These are phyloP conservation scores for Lepidostoma basale DNA, from an alignment of 1,140 invertebrate genomes.

Conservation along the genomic window DNA sequence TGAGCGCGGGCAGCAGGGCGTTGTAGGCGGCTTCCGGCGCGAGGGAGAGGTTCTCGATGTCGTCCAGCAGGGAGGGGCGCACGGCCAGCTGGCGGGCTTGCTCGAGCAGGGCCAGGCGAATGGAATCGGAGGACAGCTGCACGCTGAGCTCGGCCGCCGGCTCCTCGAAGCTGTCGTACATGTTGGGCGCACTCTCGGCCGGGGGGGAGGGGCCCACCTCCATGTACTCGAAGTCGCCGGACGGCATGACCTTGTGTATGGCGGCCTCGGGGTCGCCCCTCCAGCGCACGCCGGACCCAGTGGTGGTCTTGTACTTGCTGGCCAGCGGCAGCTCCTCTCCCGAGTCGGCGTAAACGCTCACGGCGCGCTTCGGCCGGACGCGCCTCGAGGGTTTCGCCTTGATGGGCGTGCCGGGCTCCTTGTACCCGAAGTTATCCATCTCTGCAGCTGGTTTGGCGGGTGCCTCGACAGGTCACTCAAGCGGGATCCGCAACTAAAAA, in stretches of 20 bases:
- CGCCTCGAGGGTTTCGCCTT: conserved; percentile 49
- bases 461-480: not conserved
- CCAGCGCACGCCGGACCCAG: conserved; percentile 55
- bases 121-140: conserved; percentile 74
- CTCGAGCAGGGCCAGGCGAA: conserved; percentile 72
- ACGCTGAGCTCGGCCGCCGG: conserved; percentile 72
- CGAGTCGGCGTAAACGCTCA: conserved; percentile 50
- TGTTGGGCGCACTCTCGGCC: conserved; percentile 73
- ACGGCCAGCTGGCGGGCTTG: conserved; percentile 72
- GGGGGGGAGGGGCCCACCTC: conserved; percentile 75
- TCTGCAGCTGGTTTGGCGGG: not conserved
- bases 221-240: conserved; percentile 72
- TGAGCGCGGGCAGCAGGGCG: conserved; percentile 62
- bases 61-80: conserved; percentile 69
- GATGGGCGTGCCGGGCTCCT: conserved; percentile 48
- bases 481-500: conserved; percentile 30
- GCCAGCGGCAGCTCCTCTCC: conserved; percentile 51
- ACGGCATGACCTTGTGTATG: conserved; percentile 68
- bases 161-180: conserved; percentile 77
- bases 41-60: conserved; percentile 70
- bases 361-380: conserved; percentile 48
- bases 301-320: conserved; percentile 50
- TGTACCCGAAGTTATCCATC: conserved; percentile 57
- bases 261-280: conserved; percentile 64
- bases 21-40: conserved; percentile 61